These are phyloP conservation scores for Calliopum simillimum DNA, from an alignment of 2,888 invertebrate genomes.

Conservation along the genomic window DNA sequence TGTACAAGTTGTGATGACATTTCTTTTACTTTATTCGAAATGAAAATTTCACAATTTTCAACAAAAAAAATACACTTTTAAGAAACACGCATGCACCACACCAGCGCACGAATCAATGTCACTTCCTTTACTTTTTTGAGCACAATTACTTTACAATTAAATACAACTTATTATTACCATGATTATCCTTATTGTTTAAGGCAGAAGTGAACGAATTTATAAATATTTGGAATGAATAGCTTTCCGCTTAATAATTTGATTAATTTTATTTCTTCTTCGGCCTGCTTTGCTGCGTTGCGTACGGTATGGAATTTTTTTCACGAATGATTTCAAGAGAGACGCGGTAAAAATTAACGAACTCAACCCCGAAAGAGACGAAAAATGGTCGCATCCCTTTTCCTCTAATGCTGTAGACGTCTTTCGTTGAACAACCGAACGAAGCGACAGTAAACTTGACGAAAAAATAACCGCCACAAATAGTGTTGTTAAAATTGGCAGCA, in stretches of 20 bases:
- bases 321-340: conserved; percentile 62
- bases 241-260: conserved; percentile 23
- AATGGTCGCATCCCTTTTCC: too few relatives aligned
- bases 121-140: conserved; percentile 6
- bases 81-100: conserved; percentile 45
- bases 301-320: conserved; percentile 59
- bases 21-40: conserved; percentile 1
- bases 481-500: conserved; percentile 33
- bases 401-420: too few relatives aligned
- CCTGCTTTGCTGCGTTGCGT: conserved; percentile 44
- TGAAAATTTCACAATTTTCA: conserved; percentile 7
- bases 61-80: conserved; percentile 2
- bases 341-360: too few relatives aligned
- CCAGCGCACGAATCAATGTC: conserved; percentile 31
- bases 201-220: conserved; percentile 39
- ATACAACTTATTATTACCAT: conserved; percentile 43
- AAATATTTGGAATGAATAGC: conserved; percentile 44
- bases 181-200: conserved; percentile 35
- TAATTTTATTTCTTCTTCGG: conserved; percentile 21
- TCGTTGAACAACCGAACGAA: conserved; percentile 35
- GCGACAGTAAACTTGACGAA: conserved; percentile 44
- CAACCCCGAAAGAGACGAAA: too few relatives aligned
- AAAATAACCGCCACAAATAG: conserved; percentile 30
- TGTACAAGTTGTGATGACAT: too few relatives aligned
- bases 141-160: neutral